These are phyloP conservation scores for Orthosia gracilis DNA, from an alignment of 2,888 invertebrate species.

Conservation along the genomic window DNA sequence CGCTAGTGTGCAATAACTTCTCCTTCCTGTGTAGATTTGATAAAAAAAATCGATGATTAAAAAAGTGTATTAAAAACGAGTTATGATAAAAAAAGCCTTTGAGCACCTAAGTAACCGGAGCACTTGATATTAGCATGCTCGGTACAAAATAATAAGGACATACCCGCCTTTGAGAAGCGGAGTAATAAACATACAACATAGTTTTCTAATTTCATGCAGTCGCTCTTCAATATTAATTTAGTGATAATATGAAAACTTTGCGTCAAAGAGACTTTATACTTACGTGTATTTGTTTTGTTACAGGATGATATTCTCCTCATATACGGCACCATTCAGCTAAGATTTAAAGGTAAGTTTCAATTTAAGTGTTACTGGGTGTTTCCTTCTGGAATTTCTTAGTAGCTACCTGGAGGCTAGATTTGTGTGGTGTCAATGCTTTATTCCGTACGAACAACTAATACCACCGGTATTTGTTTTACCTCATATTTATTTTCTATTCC, in stretches of 20 bases:
- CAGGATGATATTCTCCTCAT: conserved; percentile 90
- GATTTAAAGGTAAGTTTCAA: conserved; percentile 80
- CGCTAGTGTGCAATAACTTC: neutral
- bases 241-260: conserved; percentile 31
- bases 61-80: no score
- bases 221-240: conserved; percentile 49
- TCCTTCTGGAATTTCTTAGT: no score
- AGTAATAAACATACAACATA: conserved; percentile 49
- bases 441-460: no score
- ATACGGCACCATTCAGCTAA: conserved; percentile 88
- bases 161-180: conserved; percentile 43
- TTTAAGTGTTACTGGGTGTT: neutral
- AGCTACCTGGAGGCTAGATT: no score
- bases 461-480: no score
- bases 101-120: no score
- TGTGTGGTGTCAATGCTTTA: no score
- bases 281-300: conserved; percentile 77
- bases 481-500: no score
- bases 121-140: conserved; percentile 32
- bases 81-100: no score
- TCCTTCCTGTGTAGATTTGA: neutral
- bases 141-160: conserved; percentile 39
- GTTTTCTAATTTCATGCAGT: conserved; percentile 51
- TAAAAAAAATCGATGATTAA: neutral
- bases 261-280: conserved; percentile 12